Evolutionary conservation across 1,140 invertebrate species (phyloP).

Genomic region (Neodiprion virginianus): DNA sequence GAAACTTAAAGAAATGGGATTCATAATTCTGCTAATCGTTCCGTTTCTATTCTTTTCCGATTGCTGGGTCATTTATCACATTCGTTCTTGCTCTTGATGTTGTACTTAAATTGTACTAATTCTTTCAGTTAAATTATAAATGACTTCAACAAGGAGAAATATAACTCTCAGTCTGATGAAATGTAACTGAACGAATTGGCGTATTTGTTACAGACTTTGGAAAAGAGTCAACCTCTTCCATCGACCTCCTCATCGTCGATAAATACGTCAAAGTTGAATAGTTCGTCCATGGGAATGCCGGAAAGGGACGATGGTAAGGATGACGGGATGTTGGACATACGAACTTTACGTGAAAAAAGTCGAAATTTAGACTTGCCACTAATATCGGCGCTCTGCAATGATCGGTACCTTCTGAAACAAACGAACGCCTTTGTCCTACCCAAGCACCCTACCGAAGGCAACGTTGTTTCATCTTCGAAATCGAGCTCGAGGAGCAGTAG

Average conservation of each 20-base stretch:
- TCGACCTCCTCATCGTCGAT: conserved; percentile 33
- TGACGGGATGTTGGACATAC: conserved; percentile 74
- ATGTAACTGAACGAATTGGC: not conserved
- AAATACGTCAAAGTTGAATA: conserved; percentile 17
- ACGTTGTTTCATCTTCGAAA: conserved; percentile 32
- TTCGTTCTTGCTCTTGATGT: too few relatives aligned
- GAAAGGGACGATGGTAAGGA: conserved; percentile 41
- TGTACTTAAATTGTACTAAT: too few relatives aligned
- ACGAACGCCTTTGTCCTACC: conserved; percentile 83
- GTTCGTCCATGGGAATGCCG: not conserved
- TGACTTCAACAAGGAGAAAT: not conserved
- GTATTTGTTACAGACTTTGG: conserved; percentile 45
- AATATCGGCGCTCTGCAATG: conserved; percentile 89
- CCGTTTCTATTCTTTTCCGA: too few relatives aligned
- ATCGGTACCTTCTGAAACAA: conserved; percentile 83
- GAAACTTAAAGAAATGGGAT: too few relatives aligned
- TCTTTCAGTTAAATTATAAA: too few relatives aligned
- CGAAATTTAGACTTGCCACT: conserved; percentile 86
- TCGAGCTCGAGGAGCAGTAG: conserved; percentile 49
- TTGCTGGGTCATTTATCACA: too few relatives aligned
- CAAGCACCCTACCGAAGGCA: conserved; percentile 63
- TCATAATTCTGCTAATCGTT: too few relatives aligned
- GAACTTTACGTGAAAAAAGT: conserved; percentile 83
- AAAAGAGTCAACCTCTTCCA: conserved; percentile 56
- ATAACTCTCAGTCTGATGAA: not conserved